These are phyloP conservation scores for Saxicola maurus DNA, from an alignment of 2,797 vertebrate species.

Conservation along the genomic window DNA sequence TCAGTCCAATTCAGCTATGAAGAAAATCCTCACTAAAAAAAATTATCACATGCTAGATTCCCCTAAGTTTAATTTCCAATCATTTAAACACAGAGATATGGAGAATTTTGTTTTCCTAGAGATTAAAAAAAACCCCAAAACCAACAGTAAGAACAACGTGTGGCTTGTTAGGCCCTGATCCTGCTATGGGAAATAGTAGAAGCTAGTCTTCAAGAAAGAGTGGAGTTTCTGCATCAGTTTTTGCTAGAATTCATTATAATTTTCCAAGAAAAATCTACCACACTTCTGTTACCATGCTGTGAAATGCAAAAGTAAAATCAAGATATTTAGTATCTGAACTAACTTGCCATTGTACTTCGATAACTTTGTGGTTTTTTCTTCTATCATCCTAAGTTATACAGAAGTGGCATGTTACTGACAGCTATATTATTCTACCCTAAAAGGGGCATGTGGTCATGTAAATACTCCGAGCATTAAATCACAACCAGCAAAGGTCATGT, in stretches of 20 bases:
- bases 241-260: neutral
- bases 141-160: neutral
- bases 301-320: neutral
- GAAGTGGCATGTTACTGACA: neutral
- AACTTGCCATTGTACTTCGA: neutral
- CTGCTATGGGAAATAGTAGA: neutral
- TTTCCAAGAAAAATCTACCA: conserved; percentile 12
- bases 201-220: neutral
- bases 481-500: fast-evolving
- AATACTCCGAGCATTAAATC: neutral
- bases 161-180: neutral
- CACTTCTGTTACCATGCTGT: neutral
- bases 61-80: conserved; percentile 13
- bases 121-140: neutral
- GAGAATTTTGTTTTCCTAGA: neutral
- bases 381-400: neutral
- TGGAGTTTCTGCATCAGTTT: neutral
- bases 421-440: neutral
- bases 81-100: neutral
- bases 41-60: conserved; percentile 34
- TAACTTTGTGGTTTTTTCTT: neutral
- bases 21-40: conserved; percentile 57
- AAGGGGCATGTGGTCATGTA: neutral
- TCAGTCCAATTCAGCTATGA: conserved; percentile 23
- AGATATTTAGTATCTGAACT: neutral